Conservation (phyloP, 2,113 vertebrate species). For the Nerophis ophidion region DNA sequence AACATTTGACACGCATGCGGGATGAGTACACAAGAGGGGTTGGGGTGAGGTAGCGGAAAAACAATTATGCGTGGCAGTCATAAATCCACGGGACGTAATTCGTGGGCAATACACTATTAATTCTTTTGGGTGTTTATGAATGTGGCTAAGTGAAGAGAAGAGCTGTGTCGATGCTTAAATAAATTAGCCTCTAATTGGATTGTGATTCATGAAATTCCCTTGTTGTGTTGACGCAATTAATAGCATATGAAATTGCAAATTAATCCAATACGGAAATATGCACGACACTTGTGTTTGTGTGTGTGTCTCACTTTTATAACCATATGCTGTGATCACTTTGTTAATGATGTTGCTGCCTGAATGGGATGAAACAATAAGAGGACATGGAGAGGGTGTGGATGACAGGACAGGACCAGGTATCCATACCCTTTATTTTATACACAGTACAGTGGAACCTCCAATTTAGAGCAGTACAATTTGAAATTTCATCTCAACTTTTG, state of each 20-base stretch:
- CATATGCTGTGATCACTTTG: constrained; percentile 46
- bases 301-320: constrained; percentile 41
- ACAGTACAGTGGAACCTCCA: not conserved
- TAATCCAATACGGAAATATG: constrained; percentile 54
- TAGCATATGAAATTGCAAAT: constrained; percentile 71
- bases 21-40: constrained; percentile 23
- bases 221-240: constrained; percentile 69
- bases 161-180: constrained; percentile 38
- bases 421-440: too few species aligned
- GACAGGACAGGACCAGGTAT: not conserved
- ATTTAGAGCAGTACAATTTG: not conserved
- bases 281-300: constrained; percentile 41
- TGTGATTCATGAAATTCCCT: constrained; percentile 61
- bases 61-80: constrained; percentile 56
- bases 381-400: not conserved
- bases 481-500: not conserved
- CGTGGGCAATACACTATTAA: constrained; percentile 61
- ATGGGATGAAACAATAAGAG: constrained; percentile 9
- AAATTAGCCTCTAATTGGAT: constrained; percentile 73
- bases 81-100: constrained; percentile 65
- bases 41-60: constrained; percentile 33
- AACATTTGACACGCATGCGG: constrained; percentile 36
- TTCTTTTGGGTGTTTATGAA: constrained; percentile 67
- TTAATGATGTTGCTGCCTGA: constrained; percentile 43
- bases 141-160: constrained; percentile 60